Evolutionary conservation across 2,888 invertebrate species (phyloP).

Genomic region (Mechanitis mazaeus): DNA sequence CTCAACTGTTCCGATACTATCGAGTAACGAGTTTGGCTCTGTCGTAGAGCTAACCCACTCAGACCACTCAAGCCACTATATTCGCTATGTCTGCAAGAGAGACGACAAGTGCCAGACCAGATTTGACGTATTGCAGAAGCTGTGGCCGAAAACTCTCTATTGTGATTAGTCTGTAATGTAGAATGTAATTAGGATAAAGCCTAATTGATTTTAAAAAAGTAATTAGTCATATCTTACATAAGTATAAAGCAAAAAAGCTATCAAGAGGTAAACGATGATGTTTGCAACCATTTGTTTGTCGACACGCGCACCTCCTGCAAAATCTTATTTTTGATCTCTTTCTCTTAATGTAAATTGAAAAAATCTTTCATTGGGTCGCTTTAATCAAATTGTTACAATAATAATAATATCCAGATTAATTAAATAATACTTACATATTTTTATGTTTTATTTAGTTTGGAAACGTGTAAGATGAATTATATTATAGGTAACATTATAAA

Average conservation of each 20-base stretch:
- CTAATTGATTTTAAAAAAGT: not conserved
- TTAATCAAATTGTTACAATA: no score
- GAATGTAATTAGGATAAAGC: not conserved
- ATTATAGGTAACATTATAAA: not conserved
- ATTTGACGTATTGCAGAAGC: conserved; percentile 44
- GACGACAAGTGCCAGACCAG: conserved; percentile 46
- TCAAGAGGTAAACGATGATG: conserved; percentile 33
- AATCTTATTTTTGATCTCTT: not conserved
- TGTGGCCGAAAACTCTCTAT: conserved; percentile 36
- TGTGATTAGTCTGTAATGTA: conserved; percentile 35
- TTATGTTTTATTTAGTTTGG: not conserved
- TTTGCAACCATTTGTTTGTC: conserved; percentile 42
- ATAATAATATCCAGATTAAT: no score
- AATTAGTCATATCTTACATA: conserved; percentile 32
- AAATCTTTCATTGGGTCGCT: no score
- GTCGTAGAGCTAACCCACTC: conserved; percentile 25
- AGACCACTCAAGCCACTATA: conserved; percentile 29
- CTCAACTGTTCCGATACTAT: not conserved
- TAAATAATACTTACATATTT: conserved; percentile 3
- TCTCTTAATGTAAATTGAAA: no score
- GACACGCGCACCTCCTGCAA: conserved; percentile 40
- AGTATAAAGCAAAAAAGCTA: conserved; percentile 32
- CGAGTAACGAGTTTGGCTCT: conserved; percentile 2
- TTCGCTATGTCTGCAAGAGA: conserved; percentile 38
- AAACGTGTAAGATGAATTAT: not conserved